A percentile compares a stretch with the other conserved stretches of the same genome.
phyloP scores from a whole-genome alignment of 2,888 invertebrate genomes.

The Encarsia formosa region DNA sequence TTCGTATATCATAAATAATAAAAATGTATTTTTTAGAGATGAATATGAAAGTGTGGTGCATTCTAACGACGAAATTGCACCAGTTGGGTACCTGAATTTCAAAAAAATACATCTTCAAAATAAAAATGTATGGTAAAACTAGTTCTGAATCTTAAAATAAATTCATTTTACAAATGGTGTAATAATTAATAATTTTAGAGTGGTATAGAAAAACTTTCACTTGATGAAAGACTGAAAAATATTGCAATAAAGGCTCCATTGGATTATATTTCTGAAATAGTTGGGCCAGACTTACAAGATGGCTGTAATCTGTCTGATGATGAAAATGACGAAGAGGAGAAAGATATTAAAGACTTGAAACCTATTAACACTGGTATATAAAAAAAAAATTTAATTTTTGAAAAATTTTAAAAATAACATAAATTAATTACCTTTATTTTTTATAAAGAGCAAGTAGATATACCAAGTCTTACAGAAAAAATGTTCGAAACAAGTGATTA shows the following conservation, averaged over 20 bases:
- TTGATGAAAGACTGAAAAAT: conserved; percentile 45
- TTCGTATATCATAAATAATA: too few species aligned
- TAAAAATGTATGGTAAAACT: conserved; percentile 22
- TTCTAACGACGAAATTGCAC: conserved; percentile 88
- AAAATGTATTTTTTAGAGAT: conserved; percentile 69
- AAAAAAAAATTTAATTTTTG: background rate
- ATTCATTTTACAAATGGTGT: conserved; percentile 4
- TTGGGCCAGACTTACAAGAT: conserved; percentile 48
- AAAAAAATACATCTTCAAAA: conserved; percentile 70
- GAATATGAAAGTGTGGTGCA: conserved; percentile 83
- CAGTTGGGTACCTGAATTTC: conserved; percentile 91
- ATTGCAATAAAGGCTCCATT: conserved; percentile 44
- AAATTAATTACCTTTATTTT: background rate
- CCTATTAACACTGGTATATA: conserved; percentile 43
- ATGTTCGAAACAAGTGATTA: conserved; percentile 60
- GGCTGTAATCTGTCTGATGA: conserved; percentile 49
- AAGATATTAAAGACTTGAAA: conserved; percentile 42
- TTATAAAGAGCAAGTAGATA: conserved; percentile 51
- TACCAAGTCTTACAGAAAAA: conserved; percentile 53
- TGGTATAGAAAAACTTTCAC: conserved; percentile 41
- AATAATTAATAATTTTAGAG: conserved; percentile 35
- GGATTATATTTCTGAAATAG: conserved; percentile 48
- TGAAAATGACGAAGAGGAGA: conserved; percentile 43
- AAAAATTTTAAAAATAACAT: background rate
- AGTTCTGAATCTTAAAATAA: background rate